Evolutionary conservation across 1,140 invertebrate genomes (phyloP).

Genomic region (Samia ricini): DNA sequence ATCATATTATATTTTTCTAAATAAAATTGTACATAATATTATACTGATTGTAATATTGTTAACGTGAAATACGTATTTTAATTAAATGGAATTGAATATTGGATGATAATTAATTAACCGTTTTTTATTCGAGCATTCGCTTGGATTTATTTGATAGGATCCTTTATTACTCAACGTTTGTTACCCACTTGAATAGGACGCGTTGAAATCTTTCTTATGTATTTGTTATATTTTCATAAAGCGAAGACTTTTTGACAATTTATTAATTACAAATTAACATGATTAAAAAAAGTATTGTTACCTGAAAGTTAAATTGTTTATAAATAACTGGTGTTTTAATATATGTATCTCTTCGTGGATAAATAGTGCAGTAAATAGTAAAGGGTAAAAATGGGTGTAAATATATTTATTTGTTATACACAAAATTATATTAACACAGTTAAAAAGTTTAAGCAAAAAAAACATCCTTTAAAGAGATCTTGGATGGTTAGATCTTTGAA

Average conservation of each 20-base stretch:
- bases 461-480: too few relatives aligned
- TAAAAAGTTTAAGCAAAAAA: too few relatives aligned
- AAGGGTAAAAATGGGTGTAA: too few relatives aligned
- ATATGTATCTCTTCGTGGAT: too few relatives aligned
- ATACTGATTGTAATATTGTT: too few relatives aligned
- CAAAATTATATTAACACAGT: too few relatives aligned
- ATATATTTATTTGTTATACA: too few relatives aligned
- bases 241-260: not conserved
- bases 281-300: not conserved
- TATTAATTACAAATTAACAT: not conserved
- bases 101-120: not conserved
- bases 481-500: too few relatives aligned
- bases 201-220: conserved; percentile 31
- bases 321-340: too few relatives aligned
- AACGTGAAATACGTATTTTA: too few relatives aligned
- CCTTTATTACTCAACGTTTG: conserved; percentile 5
- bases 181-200: conserved; percentile 13
- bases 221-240: not conserved
- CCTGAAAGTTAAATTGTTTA: too few relatives aligned
- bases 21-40: not conserved
- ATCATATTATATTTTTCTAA: not conserved
- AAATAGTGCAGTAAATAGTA: too few relatives aligned
- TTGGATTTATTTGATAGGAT: not conserved
- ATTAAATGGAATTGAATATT: not conserved
- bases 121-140: not conserved